phyloP scores from a whole-genome alignment of 2,113 vertebrate genomes.

The Otis tarda region DNA sequence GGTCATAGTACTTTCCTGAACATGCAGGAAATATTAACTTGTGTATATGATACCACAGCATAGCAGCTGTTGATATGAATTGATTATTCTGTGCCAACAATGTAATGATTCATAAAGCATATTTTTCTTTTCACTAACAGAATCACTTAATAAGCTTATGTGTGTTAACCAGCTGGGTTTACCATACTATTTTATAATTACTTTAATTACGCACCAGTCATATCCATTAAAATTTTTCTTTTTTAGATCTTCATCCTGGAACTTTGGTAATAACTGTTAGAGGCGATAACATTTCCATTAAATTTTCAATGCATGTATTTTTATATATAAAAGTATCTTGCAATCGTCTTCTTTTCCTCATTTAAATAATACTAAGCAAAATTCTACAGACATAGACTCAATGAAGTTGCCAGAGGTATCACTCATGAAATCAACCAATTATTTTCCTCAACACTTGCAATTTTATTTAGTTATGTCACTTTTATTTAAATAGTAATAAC shows the following conservation, averaged over 20 bases:
- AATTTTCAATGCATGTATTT: background rate
- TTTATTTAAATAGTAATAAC: background rate
- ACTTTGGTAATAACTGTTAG: background rate
- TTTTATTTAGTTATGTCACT: background rate
- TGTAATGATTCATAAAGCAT: slow-evolving; percentile 38
- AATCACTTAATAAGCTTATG: background rate
- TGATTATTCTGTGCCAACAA: background rate
- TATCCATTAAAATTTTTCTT: background rate
- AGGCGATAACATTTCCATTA: background rate
- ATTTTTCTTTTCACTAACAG: background rate
- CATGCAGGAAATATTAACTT: background rate
- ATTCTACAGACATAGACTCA: background rate
- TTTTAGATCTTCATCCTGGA: background rate
- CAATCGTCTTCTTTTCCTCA: background rate
- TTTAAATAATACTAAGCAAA: background rate
- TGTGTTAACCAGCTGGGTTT: background rate
- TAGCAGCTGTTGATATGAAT: background rate
- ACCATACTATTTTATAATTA: background rate
- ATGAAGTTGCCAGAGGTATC: background rate
- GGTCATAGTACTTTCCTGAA: background rate
- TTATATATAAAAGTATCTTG: background rate
- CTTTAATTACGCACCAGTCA: background rate
- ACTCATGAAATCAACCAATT: background rate
- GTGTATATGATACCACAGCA: background rate
- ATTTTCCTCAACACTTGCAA: background rate